Percentiles rank a stretch among this genome's conserved stretches.
phyloP scores from a whole-genome alignment of 2,113 vertebrate species.

The Atrichornis clamosus region DNA sequence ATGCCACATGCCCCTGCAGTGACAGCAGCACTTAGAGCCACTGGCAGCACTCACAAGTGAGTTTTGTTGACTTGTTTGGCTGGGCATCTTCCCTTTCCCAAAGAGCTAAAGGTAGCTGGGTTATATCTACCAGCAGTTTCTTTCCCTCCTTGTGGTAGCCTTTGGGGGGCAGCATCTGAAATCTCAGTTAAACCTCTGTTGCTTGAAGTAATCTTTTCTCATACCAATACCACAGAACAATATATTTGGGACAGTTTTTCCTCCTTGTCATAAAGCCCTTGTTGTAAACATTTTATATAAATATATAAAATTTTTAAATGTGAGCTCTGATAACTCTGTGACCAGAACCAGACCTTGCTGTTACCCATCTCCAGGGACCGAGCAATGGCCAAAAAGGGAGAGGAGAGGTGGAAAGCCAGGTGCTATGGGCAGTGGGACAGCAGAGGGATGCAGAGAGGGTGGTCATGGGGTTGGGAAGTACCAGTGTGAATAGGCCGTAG shows the following conservation, averaged over 20 bases:
- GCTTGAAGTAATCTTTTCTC: not conserved
- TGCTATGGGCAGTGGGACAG: not conserved
- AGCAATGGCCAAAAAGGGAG: not conserved
- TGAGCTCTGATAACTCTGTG: not conserved
- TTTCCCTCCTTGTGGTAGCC: not conserved
- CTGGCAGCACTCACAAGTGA: not conserved
- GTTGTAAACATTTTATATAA: not conserved
- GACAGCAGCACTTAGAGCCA: not conserved
- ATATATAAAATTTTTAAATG: not conserved
- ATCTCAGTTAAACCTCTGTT: not conserved
- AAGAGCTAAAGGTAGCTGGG: not conserved
- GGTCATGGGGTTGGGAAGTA: not conserved
- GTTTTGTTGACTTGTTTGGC: not conserved
- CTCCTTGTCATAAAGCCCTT: not conserved
- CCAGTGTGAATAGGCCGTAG: not conserved
- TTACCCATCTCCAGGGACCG: not conserved
- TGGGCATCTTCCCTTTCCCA: not conserved
- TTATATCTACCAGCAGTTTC: not conserved
- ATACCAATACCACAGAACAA: not conserved
- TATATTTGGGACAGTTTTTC: not conserved
- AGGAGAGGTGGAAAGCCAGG: not conserved
- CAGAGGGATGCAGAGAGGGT: not conserved
- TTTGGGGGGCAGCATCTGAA: not conserved
- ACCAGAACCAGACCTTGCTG: not conserved
- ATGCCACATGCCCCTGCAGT: accelerated